These are phyloP conservation scores for Microcebus jonahi DNA, from an alignment of 2,113 vertebrate species.

Conservation along the genomic window DNA sequence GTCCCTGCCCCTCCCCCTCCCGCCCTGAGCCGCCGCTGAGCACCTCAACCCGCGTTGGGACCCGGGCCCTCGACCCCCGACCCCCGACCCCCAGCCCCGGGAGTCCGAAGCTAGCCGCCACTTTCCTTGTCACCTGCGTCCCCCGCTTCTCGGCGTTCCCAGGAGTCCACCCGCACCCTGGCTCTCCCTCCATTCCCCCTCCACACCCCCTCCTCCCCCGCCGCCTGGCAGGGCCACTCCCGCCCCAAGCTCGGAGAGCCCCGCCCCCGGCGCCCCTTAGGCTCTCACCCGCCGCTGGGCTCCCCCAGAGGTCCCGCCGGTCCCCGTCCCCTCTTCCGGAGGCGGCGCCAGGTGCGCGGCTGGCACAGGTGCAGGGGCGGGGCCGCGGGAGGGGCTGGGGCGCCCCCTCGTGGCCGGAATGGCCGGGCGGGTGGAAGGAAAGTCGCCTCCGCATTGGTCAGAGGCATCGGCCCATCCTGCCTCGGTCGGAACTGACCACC, in stretches of 20 bases:
- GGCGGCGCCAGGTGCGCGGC: slow-evolving; percentile 62
- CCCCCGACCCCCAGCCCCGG: background rate
- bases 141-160: background rate
- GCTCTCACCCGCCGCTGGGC: slow-evolving; percentile 57
- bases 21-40: background rate
- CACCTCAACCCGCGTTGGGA: too few relatives aligned
- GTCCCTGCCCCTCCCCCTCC: too few relatives aligned
- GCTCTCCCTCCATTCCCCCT: too few relatives aligned
- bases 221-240: background rate
- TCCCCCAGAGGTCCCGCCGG: slow-evolving; percentile 37
- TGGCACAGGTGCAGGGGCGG: slow-evolving; percentile 73
- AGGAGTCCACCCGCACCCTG: background rate
- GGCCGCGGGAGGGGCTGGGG: background rate
- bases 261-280: slow-evolving; percentile 1
- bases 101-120: background rate
- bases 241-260: background rate
- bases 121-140: background rate
- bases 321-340: slow-evolving; percentile 67
- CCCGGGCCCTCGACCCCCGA: background rate
- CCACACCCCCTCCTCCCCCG: too few relatives aligned
- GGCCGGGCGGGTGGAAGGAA: background rate
- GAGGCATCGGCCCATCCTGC: background rate
- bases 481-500: background rate
- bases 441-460: background rate
- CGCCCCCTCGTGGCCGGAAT: slow-evolving; percentile 15